A percentile compares a stretch with the other conserved stretches of the same genome.
Evolutionary conservation across 2,113 vertebrate genomes (phyloP).

Genomic region (Pyrgilauda ruficollis): DNA sequence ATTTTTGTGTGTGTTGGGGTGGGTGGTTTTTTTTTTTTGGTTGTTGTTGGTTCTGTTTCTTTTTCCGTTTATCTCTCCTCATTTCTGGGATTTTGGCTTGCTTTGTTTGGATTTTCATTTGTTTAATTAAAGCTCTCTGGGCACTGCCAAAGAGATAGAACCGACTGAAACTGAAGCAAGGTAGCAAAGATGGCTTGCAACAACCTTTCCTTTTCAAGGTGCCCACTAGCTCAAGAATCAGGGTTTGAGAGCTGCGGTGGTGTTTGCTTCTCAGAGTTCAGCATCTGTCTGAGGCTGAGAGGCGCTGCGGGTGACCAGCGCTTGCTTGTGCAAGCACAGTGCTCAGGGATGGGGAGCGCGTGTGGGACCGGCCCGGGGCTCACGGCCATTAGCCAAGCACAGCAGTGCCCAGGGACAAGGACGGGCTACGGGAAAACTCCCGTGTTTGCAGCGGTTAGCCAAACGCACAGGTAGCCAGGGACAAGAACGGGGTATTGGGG

Average conservation of each 20-base stretch:
- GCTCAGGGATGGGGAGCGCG: too few species aligned
- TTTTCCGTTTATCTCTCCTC: not conserved
- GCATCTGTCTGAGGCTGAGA: not conserved
- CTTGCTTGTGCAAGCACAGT: not conserved
- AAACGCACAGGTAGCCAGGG: rapidly evolving
- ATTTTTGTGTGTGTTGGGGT: too few species aligned
- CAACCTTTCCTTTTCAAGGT: not conserved
- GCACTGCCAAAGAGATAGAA: not conserved
- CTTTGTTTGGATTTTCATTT: rapidly evolving
- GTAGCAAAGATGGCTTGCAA: not conserved
- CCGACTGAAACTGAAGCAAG: not conserved
- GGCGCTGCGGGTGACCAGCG: too few species aligned
- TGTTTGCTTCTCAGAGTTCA: not conserved
- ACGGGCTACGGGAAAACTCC: too few species aligned
- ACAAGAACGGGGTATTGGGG: too few species aligned
- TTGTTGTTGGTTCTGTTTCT: not conserved
- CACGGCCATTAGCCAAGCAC: not conserved
- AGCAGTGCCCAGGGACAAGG: too few species aligned
- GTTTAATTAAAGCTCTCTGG: not conserved
- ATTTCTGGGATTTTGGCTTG: not conserved
- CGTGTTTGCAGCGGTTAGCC: rapidly evolving
- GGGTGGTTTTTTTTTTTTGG: not conserved
- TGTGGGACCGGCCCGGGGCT: not conserved
- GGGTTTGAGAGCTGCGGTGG: not conserved
- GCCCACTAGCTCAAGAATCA: not conserved